These are phyloP conservation scores for Phenganax subtilis DNA, from an alignment of 92 coral and sea anemone genomes.

Conservation along the genomic window DNA sequence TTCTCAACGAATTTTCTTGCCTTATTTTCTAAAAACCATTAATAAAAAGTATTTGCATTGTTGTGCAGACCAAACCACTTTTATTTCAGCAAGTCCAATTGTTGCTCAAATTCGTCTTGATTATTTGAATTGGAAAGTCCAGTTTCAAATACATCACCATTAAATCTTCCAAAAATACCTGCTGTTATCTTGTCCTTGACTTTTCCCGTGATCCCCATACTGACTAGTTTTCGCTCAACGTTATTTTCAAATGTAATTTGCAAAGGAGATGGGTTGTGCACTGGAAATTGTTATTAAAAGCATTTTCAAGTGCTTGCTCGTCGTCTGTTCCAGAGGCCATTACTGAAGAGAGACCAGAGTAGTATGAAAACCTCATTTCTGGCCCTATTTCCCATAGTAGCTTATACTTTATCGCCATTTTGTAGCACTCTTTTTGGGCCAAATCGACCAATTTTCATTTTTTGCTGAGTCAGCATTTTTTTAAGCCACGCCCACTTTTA, in stretches of 20 bases:
- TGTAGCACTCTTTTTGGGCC: no score
- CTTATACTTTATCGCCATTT: no score
- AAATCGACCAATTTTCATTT: no score
- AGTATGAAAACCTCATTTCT: no score
- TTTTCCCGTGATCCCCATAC: not conserved
- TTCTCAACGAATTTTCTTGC: constrained; percentile 1
- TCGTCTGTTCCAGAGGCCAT: no score
- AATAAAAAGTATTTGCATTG: not conserved
- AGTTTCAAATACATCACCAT: constrained; percentile 25
- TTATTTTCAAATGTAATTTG: constrained; percentile 5
- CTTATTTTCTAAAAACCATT: constrained; percentile 5
- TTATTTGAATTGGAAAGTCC: constrained; percentile 18
- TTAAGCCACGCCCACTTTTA: no score
- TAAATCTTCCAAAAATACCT: constrained; percentile 8
- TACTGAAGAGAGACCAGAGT: no score
- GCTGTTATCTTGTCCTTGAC: constrained; percentile 7
- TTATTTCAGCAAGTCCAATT: not conserved
- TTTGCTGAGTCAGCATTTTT: no score
- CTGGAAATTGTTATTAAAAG: constrained; percentile 26
- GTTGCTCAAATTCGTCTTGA: not conserved
- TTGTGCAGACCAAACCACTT: constrained; percentile 14
- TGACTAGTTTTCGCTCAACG: constrained; percentile 9
- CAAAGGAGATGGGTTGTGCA: constrained; percentile 20
- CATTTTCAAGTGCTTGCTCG: not conserved
- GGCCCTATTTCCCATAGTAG: no score